These are phyloP conservation scores for Malurus splendens DNA, from an alignment of 2,797 vertebrate genomes.

Conservation along the genomic window DNA sequence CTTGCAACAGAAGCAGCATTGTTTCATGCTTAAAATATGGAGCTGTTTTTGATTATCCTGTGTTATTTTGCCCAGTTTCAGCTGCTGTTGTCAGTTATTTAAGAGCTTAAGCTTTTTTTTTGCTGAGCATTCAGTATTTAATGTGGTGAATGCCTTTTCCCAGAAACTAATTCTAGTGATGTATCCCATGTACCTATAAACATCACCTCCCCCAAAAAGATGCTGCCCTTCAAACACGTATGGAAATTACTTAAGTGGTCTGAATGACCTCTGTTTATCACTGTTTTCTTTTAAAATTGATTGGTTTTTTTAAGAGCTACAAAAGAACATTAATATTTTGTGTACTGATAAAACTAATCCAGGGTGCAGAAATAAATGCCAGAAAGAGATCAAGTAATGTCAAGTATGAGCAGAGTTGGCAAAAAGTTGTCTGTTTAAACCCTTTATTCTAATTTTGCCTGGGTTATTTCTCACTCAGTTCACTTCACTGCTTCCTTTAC, in stretches of 20 bases:
- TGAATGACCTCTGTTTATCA: not conserved
- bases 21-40: slow-evolving; percentile 76
- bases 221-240: not conserved
- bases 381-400: not conserved
- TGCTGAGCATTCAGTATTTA: slow-evolving; percentile 57
- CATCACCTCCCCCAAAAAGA: not conserved
- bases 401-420: not conserved
- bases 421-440: not conserved
- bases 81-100: slow-evolving; percentile 58
- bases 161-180: slow-evolving; percentile 37
- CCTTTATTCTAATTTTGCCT: not conserved
- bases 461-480: not conserved
- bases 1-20: slow-evolving; percentile 78
- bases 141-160: slow-evolving; percentile 14
- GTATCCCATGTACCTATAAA: not conserved
- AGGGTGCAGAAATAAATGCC: not conserved
- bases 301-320: not conserved
- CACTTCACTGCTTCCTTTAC: not conserved
- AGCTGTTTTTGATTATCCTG: slow-evolving; percentile 80
- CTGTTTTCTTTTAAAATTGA: not conserved
- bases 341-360: not conserved
- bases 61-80: slow-evolving; percentile 58
- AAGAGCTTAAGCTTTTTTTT: slow-evolving; percentile 57
- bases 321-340: not conserved
- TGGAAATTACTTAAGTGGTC: not conserved